A percentile compares a stretch with the other conserved stretches of the same genome.
Evolutionary conservation across 2,888 invertebrate species (phyloP).

Genomic region (Scaptomyza tumidula): DNA sequence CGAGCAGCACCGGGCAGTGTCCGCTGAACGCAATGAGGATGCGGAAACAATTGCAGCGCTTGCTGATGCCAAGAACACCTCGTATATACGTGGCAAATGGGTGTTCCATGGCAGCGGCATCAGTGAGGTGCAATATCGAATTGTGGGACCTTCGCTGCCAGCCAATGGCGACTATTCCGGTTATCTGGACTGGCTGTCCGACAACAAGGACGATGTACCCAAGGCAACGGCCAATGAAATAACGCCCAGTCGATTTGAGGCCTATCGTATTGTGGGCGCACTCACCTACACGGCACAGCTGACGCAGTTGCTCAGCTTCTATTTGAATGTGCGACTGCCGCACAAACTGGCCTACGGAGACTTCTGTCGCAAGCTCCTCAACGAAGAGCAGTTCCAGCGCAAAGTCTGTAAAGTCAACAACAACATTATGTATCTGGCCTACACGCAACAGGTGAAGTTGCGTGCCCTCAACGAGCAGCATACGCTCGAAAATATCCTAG

Average conservation of each 20-base stretch:
- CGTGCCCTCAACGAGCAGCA: constrained; percentile 88
- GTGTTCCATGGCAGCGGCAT: constrained; percentile 87
- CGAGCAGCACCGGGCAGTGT: constrained; percentile 68
- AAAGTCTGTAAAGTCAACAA: constrained; percentile 92
- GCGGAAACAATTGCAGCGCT: constrained; percentile 86
- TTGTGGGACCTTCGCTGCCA: constrained; percentile 93
- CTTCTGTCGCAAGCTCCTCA: constrained; percentile 89
- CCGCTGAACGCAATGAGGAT: constrained; percentile 61
- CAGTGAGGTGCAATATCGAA: constrained; percentile 89
- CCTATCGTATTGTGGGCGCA: constrained; percentile 91
- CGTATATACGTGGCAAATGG: constrained; percentile 92
- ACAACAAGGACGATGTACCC: constrained; percentile 84
- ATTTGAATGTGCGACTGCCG: constrained; percentile 92
- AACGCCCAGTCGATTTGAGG: constrained; percentile 88
- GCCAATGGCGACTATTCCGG: constrained; percentile 93
- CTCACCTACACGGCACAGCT: constrained; percentile 94
- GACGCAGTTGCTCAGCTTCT: constrained; percentile 91
- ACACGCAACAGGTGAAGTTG: constrained; percentile 90
- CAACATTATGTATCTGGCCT: constrained; percentile 91
- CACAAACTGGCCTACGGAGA: constrained; percentile 88
- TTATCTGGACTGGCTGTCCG: constrained; percentile 90
- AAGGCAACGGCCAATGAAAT: constrained; percentile 85
- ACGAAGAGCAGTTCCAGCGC: constrained; percentile 89
- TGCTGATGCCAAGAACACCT: constrained; percentile 91
- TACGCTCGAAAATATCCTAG: constrained; percentile 90